These are phyloP conservation scores for Phalanger gymnotis DNA, from an alignment of 2,797 vertebrate genomes.

Conservation along the genomic window DNA sequence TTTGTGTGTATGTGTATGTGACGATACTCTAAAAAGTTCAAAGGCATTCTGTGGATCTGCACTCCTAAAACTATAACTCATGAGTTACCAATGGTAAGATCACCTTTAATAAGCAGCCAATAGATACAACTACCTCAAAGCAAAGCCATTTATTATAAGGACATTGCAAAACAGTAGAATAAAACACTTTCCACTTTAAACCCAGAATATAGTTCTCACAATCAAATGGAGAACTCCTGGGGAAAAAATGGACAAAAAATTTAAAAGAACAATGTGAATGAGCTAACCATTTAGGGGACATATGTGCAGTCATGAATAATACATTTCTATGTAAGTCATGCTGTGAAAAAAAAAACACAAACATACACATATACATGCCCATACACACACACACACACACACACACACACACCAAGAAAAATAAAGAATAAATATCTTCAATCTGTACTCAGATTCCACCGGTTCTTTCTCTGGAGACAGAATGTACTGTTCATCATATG, in stretches of 20 bases:
- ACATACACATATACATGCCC: fast-evolving
- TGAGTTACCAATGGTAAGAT: background rate
- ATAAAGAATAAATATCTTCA: too few relatives aligned
- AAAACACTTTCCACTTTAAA: background rate
- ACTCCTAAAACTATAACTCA: background rate
- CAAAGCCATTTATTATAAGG: background rate
- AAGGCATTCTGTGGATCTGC: background rate
- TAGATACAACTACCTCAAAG: background rate
- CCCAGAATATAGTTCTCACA: background rate
- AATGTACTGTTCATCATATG: too few relatives aligned
- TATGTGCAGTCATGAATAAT: background rate
- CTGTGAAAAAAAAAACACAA: background rate
- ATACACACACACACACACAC: too few relatives aligned
- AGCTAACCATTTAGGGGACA: background rate
- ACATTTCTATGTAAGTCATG: background rate
- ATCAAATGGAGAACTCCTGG: background rate
- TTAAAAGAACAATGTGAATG: background rate
- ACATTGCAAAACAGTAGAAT: background rate
- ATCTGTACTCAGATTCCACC: too few relatives aligned
- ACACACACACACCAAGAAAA: too few relatives aligned
- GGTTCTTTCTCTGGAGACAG: too few relatives aligned
- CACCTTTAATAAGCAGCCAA: background rate
- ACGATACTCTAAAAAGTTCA: background rate
- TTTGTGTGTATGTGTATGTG: background rate
- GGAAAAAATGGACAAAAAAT: background rate